Conservation (phyloP, 2,113 vertebrate genomes). For the Paralichthys olivaceus region DNA sequence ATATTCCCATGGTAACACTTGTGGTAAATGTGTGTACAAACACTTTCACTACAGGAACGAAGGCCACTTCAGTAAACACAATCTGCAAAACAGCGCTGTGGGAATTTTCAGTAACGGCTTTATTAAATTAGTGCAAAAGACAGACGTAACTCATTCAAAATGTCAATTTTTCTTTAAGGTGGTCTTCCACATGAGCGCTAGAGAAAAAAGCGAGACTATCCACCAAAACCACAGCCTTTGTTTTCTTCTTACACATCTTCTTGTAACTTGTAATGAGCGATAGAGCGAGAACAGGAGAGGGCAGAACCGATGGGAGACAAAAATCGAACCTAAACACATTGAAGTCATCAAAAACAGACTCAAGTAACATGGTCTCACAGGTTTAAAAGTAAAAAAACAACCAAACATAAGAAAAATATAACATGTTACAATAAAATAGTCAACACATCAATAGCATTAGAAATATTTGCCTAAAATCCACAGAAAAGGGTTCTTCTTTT, state of each 20-base stretch:
- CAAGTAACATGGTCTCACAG: slow-evolving; percentile 57
- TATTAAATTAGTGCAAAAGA: slow-evolving; percentile 91
- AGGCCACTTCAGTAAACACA: slow-evolving; percentile 19
- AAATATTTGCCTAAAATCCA: slow-evolving; percentile 80
- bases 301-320: slow-evolving; percentile 50
- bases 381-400: slow-evolving; percentile 40
- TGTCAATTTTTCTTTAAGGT: slow-evolving; percentile 80
- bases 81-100: slow-evolving; percentile 40
- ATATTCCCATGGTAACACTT: neutral
- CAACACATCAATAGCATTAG: slow-evolving; percentile 82
- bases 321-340: slow-evolving; percentile 64
- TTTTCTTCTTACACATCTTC: slow-evolving; percentile 67
- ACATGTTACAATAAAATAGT: slow-evolving; percentile 78
- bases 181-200: slow-evolving; percentile 70
- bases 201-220: slow-evolving; percentile 63
- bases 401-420: slow-evolving; percentile 22
- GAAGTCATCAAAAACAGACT: slow-evolving; percentile 70
- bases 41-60: neutral
- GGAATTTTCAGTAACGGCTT: slow-evolving; percentile 86
- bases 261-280: slow-evolving; percentile 55
- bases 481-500: slow-evolving; percentile 67
- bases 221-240: slow-evolving; percentile 72
- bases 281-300: slow-evolving; percentile 38
- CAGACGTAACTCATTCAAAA: slow-evolving; percentile 87
- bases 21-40: neutral